A percentile compares a stretch with the other conserved stretches of the same genome.
Evolutionary conservation across 2,797 vertebrate genomes (phyloP).

Genomic region (Sebastes cheni): DNA sequence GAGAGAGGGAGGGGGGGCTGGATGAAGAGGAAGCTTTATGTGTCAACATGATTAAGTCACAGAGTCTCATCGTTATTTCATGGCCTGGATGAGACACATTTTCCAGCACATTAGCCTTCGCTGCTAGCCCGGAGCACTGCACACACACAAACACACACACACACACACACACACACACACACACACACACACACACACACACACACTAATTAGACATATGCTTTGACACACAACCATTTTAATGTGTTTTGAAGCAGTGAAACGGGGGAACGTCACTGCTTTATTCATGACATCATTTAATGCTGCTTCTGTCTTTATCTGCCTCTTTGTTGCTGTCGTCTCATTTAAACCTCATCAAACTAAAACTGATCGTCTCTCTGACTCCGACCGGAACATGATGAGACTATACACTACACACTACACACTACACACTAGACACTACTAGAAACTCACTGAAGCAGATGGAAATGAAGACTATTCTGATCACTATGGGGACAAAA

Average conservation of each 20-base stretch:
- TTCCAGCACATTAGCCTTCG: constrained; percentile 79
- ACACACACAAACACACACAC: constrained; percentile 36
- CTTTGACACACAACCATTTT: constrained; percentile 69
- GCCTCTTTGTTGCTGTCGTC: constrained; percentile 10
- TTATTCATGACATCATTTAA: constrained; percentile 46
- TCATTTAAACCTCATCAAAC: constrained; percentile 2
- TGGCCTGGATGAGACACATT: constrained; percentile 69
- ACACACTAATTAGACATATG: constrained; percentile 71
- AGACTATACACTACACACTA: not conserved
- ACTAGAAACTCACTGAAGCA: not conserved
- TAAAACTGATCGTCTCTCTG: not conserved
- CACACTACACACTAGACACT: too few relatives aligned
- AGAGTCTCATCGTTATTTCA: constrained; percentile 79
- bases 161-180: constrained; percentile 7
- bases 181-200: constrained; percentile 31
- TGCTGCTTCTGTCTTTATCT: not conserved
- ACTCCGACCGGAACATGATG: not conserved
- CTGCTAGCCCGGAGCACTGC: constrained; percentile 69
- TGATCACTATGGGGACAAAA: not conserved
- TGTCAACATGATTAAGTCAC: constrained; percentile 78
- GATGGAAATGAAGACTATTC: not conserved
- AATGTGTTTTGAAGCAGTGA: constrained; percentile 70
- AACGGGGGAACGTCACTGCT: constrained; percentile 43
- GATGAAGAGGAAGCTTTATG: constrained; percentile 40
- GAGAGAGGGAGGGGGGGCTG: not conserved